Percentiles rank a stretch among this genome's conserved stretches.
These are phyloP conservation scores for Caenorhabditis imperialis DNA, from an alignment of 2,888 invertebrate species.

Conservation along the genomic window DNA sequence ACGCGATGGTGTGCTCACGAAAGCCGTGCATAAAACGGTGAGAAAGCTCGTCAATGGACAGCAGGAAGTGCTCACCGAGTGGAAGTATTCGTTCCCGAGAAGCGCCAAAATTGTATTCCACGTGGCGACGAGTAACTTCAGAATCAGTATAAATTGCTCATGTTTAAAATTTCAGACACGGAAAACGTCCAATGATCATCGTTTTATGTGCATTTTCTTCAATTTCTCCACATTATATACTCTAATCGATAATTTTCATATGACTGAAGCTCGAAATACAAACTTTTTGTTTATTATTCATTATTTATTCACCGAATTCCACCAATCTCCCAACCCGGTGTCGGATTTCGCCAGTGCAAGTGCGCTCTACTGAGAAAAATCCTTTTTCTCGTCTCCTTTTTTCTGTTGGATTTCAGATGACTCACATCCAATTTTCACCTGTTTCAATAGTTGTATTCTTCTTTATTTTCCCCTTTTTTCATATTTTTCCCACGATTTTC, in stretches of 20 bases:
- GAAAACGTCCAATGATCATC: not conserved
- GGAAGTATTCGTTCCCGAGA: constrained; percentile 16
- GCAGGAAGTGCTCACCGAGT: constrained; percentile 6
- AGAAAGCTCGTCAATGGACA: not conserved
- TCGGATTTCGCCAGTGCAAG: constrained; percentile 15
- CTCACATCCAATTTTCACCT: not conserved
- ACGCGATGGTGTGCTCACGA: not conserved
- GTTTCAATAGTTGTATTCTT: not conserved
- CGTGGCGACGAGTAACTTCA: constrained; percentile 12
- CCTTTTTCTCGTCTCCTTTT: not conserved
- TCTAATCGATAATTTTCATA: not conserved
- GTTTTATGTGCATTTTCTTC: not conserved
- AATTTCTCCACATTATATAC: not conserved
- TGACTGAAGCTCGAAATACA: constrained; percentile 13
- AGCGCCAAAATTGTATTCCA: constrained; percentile 10
- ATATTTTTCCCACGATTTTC: not conserved
- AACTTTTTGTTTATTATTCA: too few species aligned
- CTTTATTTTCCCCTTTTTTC: not conserved
- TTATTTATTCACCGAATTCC: too few species aligned
- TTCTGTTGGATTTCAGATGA: not conserved
- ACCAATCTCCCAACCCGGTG: not conserved
- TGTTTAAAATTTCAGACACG: constrained; percentile 5
- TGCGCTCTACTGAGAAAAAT: constrained; percentile 32
- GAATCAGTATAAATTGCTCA: not conserved
- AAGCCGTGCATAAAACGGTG: not conserved